A percentile compares a stretch with the other conserved stretches of the same genome.
Evolutionary conservation across 2,888 invertebrate species (phyloP).

Genomic region (Sinotaia quadrata): DNA sequence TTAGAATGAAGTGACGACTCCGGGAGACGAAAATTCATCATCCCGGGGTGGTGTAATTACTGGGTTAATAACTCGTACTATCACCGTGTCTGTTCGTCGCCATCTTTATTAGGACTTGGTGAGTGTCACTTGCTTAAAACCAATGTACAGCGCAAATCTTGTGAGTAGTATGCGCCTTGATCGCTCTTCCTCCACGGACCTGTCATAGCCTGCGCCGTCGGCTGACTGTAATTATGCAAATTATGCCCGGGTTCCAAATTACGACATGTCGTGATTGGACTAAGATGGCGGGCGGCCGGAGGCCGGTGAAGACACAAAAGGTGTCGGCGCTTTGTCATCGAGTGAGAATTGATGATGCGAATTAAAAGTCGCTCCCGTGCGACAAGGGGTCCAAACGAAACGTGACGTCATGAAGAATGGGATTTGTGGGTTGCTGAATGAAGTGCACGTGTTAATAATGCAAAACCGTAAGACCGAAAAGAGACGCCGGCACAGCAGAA

Average conservation of each 20-base stretch:
- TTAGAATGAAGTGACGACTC: slow-evolving; percentile 20
- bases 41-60: slow-evolving; percentile 36
- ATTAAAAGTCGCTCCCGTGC: slow-evolving; percentile 4
- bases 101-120: slow-evolving; percentile 32
- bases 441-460: neutral
- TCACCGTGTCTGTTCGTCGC: slow-evolving; percentile 15
- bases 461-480: neutral
- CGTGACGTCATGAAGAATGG: slow-evolving; percentile 8
- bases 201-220: slow-evolving; percentile 9
- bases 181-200: neutral
- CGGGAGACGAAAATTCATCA: slow-evolving; percentile 31
- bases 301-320: slow-evolving; percentile 24
- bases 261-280: slow-evolving; percentile 21
- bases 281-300: slow-evolving; percentile 18
- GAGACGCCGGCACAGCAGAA: neutral
- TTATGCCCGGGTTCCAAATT: slow-evolving; percentile 26
- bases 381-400: slow-evolving; percentile 6
- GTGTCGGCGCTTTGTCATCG: slow-evolving; percentile 22
- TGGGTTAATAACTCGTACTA: slow-evolving; percentile 31
- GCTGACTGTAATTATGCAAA: slow-evolving; percentile 39
- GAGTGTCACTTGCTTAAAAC: too few relatives aligned
- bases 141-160: too few relatives aligned
- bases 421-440: neutral
- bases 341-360: slow-evolving; percentile 11
- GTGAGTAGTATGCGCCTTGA: too few relatives aligned